A percentile compares a stretch with the other conserved stretches of the same genome.
These are phyloP conservation scores for Dicycla oo DNA, from an alignment of 2,888 invertebrate genomes.

Conservation along the genomic window DNA sequence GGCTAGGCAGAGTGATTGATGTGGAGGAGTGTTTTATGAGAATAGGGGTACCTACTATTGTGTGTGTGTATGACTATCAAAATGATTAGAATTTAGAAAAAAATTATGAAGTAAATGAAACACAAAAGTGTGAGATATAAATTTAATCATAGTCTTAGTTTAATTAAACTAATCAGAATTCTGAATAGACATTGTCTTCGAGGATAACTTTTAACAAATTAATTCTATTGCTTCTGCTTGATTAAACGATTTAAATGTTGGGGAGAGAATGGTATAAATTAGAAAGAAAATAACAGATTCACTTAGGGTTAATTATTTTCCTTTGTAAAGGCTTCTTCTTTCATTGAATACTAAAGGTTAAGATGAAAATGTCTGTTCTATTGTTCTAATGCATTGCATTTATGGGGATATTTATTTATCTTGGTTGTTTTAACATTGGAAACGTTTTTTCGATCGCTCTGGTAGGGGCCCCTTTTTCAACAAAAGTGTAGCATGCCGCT, in stretches of 20 bases:
- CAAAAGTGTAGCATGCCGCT: no score
- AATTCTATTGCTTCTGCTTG: conserved; percentile 50
- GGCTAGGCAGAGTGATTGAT: not conserved
- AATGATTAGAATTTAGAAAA: conserved; percentile 24
- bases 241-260: conserved; percentile 54
- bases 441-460: no score
- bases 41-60: not conserved
- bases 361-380: conserved; percentile 20
- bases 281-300: conserved; percentile 40
- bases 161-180: conserved; percentile 49
- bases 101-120: conserved; percentile 49
- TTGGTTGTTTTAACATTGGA: not conserved
- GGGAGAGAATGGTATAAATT: conserved; percentile 36
- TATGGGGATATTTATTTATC: not conserved
- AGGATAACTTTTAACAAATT: conserved; percentile 39
- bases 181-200: conserved; percentile 40
- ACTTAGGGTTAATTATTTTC: conserved; percentile 39
- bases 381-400: not conserved
- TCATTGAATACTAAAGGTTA: not conserved
- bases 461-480: no score
- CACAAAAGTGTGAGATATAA: conserved; percentile 28
- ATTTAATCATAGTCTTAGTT: conserved; percentile 37
- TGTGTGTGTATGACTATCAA: conserved; percentile 25
- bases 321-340: conserved; percentile 11
- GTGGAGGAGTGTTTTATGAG: not conserved